Conservation (phyloP, 2,888 invertebrate species). For the Oxytorus armatus region DNA sequence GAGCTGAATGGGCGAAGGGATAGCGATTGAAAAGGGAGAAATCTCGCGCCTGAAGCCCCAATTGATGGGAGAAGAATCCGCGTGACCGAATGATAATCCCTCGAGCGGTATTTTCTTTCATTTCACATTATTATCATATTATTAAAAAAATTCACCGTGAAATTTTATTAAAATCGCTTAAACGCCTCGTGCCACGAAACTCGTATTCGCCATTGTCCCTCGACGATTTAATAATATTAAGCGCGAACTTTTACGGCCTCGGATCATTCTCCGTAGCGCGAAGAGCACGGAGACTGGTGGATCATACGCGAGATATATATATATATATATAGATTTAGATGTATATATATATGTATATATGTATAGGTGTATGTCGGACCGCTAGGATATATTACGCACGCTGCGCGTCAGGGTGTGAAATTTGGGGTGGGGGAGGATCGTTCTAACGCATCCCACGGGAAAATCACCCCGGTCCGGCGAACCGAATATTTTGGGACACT, state of each 20-base stretch:
- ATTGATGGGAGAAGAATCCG: conserved; percentile 61
- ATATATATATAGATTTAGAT: conserved; percentile 4
- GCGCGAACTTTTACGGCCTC: conserved; percentile 75
- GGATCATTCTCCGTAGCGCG: conserved; percentile 11
- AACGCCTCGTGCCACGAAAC: conserved; percentile 79
- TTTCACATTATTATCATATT: conserved; percentile 84
- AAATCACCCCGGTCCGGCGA: conserved; percentile 44
- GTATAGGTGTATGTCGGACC: conserved; percentile 8
- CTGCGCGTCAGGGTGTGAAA: conserved; percentile 56
- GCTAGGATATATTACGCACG: conserved; percentile 47
- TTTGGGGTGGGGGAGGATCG: conserved; percentile 52
- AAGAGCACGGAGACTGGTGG: conserved; percentile 29
- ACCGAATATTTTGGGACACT: conserved; percentile 56
- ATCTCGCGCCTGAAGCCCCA: conserved; percentile 28
- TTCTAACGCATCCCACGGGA: conserved; percentile 43
- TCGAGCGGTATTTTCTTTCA: conserved; percentile 80
- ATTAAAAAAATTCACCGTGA: conserved; percentile 83
- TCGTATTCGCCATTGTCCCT: conserved; percentile 74
- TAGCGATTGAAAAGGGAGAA: conserved; percentile 48
- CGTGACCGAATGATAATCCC: conserved; percentile 80
- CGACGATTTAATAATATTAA: conserved; percentile 82
- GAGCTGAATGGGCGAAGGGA: conserved; percentile 45
- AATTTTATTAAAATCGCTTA: conserved; percentile 83
- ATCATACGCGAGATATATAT: conserved; percentile 19
- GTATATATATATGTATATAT: conserved; percentile 5